These are phyloP conservation scores for Margarornis squamiger DNA, from an alignment of 2,797 vertebrate species.

Conservation along the genomic window DNA sequence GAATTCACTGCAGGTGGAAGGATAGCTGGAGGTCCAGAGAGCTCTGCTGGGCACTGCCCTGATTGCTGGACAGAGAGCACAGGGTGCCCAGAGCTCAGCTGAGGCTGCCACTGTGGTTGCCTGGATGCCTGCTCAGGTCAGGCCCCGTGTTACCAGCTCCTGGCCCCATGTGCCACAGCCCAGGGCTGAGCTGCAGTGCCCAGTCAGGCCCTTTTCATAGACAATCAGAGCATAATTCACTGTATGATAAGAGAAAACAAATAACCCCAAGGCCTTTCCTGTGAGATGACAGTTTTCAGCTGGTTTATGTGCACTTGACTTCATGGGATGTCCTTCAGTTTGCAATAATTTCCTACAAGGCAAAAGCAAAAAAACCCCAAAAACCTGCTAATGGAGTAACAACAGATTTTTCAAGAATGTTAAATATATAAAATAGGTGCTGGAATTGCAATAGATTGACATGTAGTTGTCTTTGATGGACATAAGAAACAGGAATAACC, in stretches of 20 bases:
- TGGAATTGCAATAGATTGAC: background rate
- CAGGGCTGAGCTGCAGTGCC: background rate
- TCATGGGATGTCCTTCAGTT: background rate
- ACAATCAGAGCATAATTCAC: background rate
- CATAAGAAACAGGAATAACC: background rate
- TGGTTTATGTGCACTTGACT: background rate
- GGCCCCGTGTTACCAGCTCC: background rate
- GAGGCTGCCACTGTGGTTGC: background rate
- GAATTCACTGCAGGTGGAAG: background rate
- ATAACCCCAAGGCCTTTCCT: background rate
- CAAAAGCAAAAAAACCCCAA: background rate
- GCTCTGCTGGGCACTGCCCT: background rate
- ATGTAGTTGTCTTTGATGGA: background rate
- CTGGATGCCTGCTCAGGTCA: background rate
- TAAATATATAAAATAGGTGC: background rate
- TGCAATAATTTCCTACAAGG: background rate
- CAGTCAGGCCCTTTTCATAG: background rate
- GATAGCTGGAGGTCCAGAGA: background rate
- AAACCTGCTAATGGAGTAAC: background rate
- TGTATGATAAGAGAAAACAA: background rate
- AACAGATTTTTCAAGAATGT: background rate
- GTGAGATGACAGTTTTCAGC: background rate
- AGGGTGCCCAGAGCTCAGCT: background rate
- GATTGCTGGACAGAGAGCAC: background rate
- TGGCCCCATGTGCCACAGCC: background rate